Evolutionary conservation across 2,888 invertebrate species (phyloP), one percentile per base, ranked within the genome.

Genomic region (Lithophane semibrunnea): DNA sequence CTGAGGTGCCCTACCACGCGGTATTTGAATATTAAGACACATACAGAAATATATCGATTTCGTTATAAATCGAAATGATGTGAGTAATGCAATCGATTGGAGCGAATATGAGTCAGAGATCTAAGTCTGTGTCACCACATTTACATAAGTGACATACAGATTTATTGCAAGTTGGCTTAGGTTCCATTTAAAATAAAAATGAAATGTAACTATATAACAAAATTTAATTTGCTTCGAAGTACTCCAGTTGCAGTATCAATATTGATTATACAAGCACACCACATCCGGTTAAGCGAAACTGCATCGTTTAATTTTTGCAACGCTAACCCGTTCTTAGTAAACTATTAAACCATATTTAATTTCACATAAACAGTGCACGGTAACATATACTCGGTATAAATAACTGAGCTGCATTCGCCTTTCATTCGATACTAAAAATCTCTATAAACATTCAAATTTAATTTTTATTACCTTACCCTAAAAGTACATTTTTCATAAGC

Each of bases 291-390:
- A 80, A 83, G 77, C 77, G 88, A 92, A 91, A 91, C 90, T 88
- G 88, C 88, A 88, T 88, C 91, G 82, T 76, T 80, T 90, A 91
- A 92, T 92, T 93, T 92, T 92, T 90, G 88, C 90, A 86, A 90
- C 87, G 88, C 73, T 91, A 93, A 93, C 93, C 92, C 90, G 90
- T 94, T 93, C 94, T 93, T 90, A 93, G 93, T 94, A 94, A 95
- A 94, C 95, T 95, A 94, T 95, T 95, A 95, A 94, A 94, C 93
- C 93, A 94, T 93, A 94, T 94, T 95, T 95, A 95, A 95, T 94
- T 95, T 93, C 92, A 91, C 92, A 93, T 95, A 94, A 95, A 94
- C 92, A 93, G 91, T 93, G 94, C 93, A 94, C 90, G 90, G 93
- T 93, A 94, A 94, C 94, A 93, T 91, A 94, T 94, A 93, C 93